phyloP scores from a whole-genome alignment of 2,888 invertebrate species.

The Ectropis crepuscularia region DNA sequence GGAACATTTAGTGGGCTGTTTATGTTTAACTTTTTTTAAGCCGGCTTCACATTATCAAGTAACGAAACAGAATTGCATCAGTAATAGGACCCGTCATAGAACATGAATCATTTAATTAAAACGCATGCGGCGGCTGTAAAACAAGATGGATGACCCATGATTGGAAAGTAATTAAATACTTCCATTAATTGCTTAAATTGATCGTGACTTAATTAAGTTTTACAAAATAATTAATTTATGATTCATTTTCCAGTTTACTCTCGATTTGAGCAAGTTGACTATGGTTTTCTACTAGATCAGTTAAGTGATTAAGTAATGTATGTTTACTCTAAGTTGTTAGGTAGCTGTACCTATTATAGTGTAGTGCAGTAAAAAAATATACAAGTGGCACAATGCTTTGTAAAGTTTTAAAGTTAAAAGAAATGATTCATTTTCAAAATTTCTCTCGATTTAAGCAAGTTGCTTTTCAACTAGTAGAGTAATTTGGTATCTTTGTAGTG shows the following conservation, averaged over 20 bases:
- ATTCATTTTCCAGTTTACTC: conserved; percentile 11
- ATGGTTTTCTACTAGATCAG: background rate
- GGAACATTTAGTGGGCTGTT: too few species aligned
- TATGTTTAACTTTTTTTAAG: background rate
- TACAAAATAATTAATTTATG: conserved; percentile 21
- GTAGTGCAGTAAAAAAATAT: too few species aligned
- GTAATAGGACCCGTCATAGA: conserved; percentile 65
- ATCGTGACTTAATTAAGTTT: conserved; percentile 29
- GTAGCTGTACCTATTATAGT: too few species aligned
- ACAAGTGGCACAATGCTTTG: too few species aligned
- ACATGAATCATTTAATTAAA: conserved; percentile 44
- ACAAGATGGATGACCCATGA: conserved; percentile 27
- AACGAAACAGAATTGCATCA: conserved; percentile 38
- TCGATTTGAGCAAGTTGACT: background rate
- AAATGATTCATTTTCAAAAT: too few species aligned
- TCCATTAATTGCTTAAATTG: conserved; percentile 30
- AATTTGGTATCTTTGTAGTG: too few species aligned
- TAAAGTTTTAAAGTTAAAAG: too few species aligned
- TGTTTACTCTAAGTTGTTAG: background rate
- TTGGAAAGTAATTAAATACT: conserved; percentile 26
- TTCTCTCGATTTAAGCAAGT: too few species aligned
- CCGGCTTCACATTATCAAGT: background rate
- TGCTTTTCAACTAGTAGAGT: too few species aligned
- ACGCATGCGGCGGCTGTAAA: conserved; percentile 32
- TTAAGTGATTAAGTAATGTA: background rate